Evolutionary conservation across 1,140 invertebrate genomes (phyloP).

Genomic region (Drepana arcuata): DNA sequence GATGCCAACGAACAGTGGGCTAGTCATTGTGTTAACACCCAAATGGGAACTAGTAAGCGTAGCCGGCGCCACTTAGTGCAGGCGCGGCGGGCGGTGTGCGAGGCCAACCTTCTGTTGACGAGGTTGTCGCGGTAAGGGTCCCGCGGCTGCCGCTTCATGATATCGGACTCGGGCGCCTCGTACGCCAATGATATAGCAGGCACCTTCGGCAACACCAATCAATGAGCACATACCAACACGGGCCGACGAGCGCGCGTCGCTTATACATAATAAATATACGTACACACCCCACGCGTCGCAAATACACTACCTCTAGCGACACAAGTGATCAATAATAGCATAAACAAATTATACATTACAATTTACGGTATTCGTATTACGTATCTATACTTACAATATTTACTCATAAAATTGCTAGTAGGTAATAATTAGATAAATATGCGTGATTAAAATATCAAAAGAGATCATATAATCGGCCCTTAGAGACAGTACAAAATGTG

Average conservation of each 20-base stretch:
- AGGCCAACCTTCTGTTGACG: slow-evolving; percentile 90
- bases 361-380: too few relatives aligned
- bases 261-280: slow-evolving; percentile 34
- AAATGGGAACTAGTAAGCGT: slow-evolving; percentile 54
- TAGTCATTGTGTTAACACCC: slow-evolving; percentile 51
- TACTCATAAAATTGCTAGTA: slow-evolving; percentile 38
- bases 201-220: slow-evolving; percentile 79
- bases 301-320: slow-evolving; percentile 37
- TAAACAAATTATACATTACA: too few relatives aligned
- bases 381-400: slow-evolving; percentile 33
- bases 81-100: slow-evolving; percentile 25
- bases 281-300: slow-evolving; percentile 19
- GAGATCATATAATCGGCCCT: slow-evolving; percentile 33
- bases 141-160: slow-evolving; percentile 96
- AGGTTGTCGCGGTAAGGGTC: slow-evolving; percentile 95
- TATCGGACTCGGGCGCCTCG: slow-evolving; percentile 96
- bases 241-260: slow-evolving; percentile 16
- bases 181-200: slow-evolving; percentile 97
- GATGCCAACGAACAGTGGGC: slow-evolving; percentile 32
- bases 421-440: slow-evolving; percentile 43
- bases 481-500: slow-evolving; percentile 35
- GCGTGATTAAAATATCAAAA: slow-evolving; percentile 47
- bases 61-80: slow-evolving; percentile 12
- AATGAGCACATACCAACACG: slow-evolving; percentile 43
- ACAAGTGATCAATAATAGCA: too few relatives aligned